A percentile compares a stretch with the other conserved stretches of the same genome.
These are phyloP conservation scores for Tribolium madens DNA, from an alignment of 1,140 invertebrate species.

Conservation along the genomic window DNA sequence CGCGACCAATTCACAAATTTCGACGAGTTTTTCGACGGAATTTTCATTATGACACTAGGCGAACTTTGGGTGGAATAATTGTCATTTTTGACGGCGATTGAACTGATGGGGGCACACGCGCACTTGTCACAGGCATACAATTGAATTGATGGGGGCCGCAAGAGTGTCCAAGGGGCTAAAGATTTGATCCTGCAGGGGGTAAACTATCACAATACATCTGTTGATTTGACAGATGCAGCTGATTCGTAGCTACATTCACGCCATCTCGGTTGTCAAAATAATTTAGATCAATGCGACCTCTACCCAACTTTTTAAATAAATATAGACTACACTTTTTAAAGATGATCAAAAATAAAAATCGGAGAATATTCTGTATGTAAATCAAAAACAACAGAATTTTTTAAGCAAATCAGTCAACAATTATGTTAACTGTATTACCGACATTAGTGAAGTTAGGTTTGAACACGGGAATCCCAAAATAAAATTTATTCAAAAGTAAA, in stretches of 20 bases:
- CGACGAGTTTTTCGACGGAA: conserved; percentile 12
- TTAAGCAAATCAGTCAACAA: too few relatives aligned
- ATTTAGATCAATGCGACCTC: not conserved
- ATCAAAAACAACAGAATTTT: too few relatives aligned
- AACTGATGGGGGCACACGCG: not conserved
- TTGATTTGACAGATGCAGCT: conserved; percentile 41
- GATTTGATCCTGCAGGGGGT: not conserved
- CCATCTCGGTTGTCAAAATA: not conserved
- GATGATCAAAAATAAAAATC: not conserved
- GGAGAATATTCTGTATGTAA: too few relatives aligned
- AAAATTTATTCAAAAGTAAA: not conserved
- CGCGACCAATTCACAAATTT: conserved; percentile 8
- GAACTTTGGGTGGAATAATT: not conserved
- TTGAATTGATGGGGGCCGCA: not conserved
- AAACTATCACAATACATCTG: conserved; percentile 26
- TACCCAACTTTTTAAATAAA: not conserved
- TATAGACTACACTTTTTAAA: too few relatives aligned
- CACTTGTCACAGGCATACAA: not conserved
- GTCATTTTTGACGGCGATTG: not conserved
- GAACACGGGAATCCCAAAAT: not conserved
- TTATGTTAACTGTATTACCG: not conserved
- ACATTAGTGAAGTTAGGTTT: not conserved
- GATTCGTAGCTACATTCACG: conserved; percentile 26
- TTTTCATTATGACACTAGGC: conserved; percentile 37
- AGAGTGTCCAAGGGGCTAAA: not conserved